These are phyloP conservation scores for Cydia pomonella DNA, from an alignment of 1,140 invertebrate genomes.

Conservation along the genomic window DNA sequence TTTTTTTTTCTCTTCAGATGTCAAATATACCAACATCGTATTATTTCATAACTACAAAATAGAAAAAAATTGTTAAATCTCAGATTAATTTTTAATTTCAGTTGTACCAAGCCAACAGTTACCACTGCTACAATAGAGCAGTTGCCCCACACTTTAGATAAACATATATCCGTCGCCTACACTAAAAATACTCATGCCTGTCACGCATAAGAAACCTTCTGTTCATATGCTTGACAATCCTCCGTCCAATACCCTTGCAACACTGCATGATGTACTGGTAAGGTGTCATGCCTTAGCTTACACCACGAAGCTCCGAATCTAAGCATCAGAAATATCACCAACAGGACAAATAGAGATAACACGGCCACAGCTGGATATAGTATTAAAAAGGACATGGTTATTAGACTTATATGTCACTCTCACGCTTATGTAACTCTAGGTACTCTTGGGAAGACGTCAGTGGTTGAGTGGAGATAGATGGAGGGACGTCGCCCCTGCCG, in stretches of 20 bases:
- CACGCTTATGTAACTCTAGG: slow-evolving; percentile 88
- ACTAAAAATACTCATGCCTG: neutral
- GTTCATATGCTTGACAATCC: slow-evolving; percentile 67
- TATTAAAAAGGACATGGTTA: slow-evolving; percentile 84
- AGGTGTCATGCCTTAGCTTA: slow-evolving; percentile 84
- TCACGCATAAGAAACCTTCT: slow-evolving; percentile 69
- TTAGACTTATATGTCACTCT: slow-evolving; percentile 92
- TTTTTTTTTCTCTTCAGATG: no score
- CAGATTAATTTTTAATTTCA: no score
- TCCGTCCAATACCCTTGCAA: slow-evolving; percentile 68
- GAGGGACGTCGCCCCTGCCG: slow-evolving; percentile 52
- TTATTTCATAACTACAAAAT: no score
- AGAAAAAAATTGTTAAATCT: no score
- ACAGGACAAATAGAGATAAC: slow-evolving; percentile 86
- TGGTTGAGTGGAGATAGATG: slow-evolving; percentile 66
- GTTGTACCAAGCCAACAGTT: neutral
- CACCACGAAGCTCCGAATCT: slow-evolving; percentile 86
- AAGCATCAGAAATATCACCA: slow-evolving; percentile 88
- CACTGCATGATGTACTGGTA: slow-evolving; percentile 47
- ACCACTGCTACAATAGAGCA: neutral
- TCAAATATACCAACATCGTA: no score
- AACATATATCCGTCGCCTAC: neutral
- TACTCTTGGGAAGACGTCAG: slow-evolving; percentile 82
- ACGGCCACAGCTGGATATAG: slow-evolving; percentile 87
- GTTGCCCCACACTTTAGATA: neutral